Conservation (phyloP, 2,888 invertebrate species). For the Leptinotarsa peninsularis region DNA sequence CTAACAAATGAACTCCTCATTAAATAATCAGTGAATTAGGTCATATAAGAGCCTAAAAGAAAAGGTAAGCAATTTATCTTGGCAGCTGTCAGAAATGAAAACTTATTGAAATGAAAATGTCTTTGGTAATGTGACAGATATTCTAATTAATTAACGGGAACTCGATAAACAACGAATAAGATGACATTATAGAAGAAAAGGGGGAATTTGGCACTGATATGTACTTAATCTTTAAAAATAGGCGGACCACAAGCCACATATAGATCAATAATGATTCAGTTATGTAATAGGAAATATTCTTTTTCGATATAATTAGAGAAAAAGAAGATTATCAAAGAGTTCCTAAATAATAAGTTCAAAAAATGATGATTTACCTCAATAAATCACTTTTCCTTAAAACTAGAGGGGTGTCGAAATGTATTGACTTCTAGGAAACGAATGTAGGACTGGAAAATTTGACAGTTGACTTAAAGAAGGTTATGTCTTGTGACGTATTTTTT, state of each 20-base stretch:
- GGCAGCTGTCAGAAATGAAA: conserved; percentile 5
- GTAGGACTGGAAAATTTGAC: neutral
- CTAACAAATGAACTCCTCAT: neutral
- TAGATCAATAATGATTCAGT: conserved; percentile 7
- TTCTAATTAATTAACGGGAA: neutral
- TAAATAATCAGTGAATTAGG: neutral
- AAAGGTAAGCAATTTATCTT: neutral
- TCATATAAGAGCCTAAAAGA: neutral
- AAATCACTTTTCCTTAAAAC: neutral
- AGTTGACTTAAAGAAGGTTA: conserved; percentile 1
- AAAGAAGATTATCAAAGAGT: neutral
- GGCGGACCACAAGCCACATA: neutral
- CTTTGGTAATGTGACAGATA: neutral
- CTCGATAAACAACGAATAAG: neutral
- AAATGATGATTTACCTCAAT: conserved; percentile 2
- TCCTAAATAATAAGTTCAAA: neutral
- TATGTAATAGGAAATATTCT: conserved; percentile 8
- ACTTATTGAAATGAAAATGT: neutral
- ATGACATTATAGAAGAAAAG: neutral
- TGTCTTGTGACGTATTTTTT: no score
- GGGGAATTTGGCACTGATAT: neutral
- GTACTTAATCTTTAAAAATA: conserved; percentile 4
- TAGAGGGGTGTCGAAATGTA: neutral
- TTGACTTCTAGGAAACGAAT: conserved; percentile 1
- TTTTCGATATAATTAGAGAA: neutral